phyloP scores from a whole-genome alignment of 2,888 invertebrate species.

The Drosophila nr. fundita region DNA sequence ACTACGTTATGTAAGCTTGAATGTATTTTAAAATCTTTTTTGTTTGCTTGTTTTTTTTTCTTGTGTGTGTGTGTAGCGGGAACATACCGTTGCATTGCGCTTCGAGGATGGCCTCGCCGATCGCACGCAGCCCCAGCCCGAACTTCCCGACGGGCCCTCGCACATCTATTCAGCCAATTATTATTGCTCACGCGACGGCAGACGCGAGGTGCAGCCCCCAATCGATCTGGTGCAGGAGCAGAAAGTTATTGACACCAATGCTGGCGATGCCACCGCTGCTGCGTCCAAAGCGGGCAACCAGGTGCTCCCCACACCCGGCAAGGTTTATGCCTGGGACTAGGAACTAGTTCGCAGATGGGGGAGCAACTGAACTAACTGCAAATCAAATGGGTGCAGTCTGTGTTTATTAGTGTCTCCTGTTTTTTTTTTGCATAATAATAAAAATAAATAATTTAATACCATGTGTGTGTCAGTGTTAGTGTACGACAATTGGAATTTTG shows the following conservation, averaged over 20 bases:
- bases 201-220: conserved; percentile 88
- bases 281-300: conserved; percentile 70
- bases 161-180: conserved; percentile 93
- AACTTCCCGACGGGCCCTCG: conserved; percentile 92
- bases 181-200: conserved; percentile 92
- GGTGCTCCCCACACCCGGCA: conserved; percentile 87
- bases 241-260: conserved; percentile 53
- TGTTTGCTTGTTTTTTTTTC: conserved; percentile 9
- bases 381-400: conserved; percentile 12
- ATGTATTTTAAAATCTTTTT: conserved; percentile 2
- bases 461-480: neutral
- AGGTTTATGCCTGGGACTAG: conserved; percentile 86
- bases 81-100: conserved; percentile 88
- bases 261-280: conserved; percentile 79
- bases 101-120: conserved; percentile 89
- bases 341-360: neutral
- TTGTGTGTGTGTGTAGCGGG: conserved; percentile 85
- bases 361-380: neutral
- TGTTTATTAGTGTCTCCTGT: conserved; percentile 20
- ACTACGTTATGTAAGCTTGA: conserved; percentile 74
- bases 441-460: conserved; percentile 6
- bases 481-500: neutral
- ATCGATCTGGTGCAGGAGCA: conserved; percentile 77
- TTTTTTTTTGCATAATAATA: conserved; percentile 19
- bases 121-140: conserved; percentile 93